Conservation (phyloP, 2,888 invertebrate species). For the Tromatobia lineatoria region DNA sequence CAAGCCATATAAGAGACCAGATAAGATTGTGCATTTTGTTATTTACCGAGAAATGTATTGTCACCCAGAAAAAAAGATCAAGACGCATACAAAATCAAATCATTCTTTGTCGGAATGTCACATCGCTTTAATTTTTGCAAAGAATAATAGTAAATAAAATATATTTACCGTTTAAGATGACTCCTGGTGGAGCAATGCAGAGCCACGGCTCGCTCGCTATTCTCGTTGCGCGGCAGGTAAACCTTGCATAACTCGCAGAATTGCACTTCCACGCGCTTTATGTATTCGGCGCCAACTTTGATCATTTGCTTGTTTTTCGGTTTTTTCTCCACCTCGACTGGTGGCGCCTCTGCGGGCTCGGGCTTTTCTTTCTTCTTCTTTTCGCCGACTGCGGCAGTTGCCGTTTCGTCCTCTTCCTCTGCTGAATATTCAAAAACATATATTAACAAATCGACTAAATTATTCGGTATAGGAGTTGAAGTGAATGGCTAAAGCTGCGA, state of each 20-base stretch:
- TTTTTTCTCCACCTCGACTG: conserved; percentile 83
- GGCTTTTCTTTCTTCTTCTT: conserved; percentile 86
- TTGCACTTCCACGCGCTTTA: conserved; percentile 92
- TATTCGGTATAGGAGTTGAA: too few relatives aligned
- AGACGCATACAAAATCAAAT: too few relatives aligned
- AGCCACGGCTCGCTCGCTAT: conserved; percentile 88
- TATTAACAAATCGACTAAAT: too few relatives aligned
- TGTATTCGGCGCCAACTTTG: conserved; percentile 92
- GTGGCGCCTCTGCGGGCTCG: conserved; percentile 79
- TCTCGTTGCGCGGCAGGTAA: conserved; percentile 89
- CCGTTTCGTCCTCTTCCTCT: conserved; percentile 87
- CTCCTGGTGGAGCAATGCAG: conserved; percentile 92
- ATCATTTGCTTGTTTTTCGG: conserved; percentile 89
- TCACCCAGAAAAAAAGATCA: too few relatives aligned
- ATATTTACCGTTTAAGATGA: conserved; percentile 89
- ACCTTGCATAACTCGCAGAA: conserved; percentile 93
- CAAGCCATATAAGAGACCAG: too few relatives aligned
- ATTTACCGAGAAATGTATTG: too few relatives aligned
- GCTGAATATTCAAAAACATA: conserved; percentile 73
- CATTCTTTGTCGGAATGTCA: too few relatives aligned
- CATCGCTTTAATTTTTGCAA: not conserved
- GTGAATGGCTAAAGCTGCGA: too few relatives aligned
- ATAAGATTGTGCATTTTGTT: too few relatives aligned
- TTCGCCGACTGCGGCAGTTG: conserved; percentile 83
- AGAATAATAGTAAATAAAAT: not conserved